Base-by-base conservation (phyloP, 2,888 invertebrate species). In the Drosophila anomelani region DNA sequence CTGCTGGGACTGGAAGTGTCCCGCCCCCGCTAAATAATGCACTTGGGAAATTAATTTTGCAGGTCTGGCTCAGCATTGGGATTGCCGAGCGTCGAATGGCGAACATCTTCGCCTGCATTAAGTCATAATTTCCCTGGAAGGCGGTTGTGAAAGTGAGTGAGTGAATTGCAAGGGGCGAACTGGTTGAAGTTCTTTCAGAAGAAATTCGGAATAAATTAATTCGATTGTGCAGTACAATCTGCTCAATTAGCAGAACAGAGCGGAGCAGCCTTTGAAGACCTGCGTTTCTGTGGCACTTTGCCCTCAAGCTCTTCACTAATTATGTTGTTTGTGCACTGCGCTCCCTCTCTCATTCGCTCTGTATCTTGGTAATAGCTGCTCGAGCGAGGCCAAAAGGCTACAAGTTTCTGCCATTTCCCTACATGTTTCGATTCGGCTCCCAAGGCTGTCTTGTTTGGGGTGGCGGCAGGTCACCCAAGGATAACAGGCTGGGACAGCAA, bases 381-480 rank as follows among this genome's bases (percentile, higher is more conserved):
- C 58, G 43, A 59, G 46, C 60, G 47, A 68, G 70, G 70, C 77
- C 72, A 63, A 80, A 70, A 67, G 77, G 72, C 80, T 81, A 85
- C 88, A 85, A 85, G 85, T 64, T 77, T 85, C 66, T 76, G 81
- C 83, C 88, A 88, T 85, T 85, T 87, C 74, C 85, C 76, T 71
- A 71, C 82, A 81, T 85, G 76, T 67, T 58, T 32, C 15, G 36
- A 43, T 44, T 34, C 63, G 66, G 47, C 67, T 75, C 81, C 84
- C 81, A 69, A 78, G 84, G 79, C 81, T 67, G 60, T 61, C 26
- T 26, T 39, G 17, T 54, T 9, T 7, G 55, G 32, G 32, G 46
- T 39, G 20, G 23, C 20, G 15, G 20, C 34, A 9, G 36, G 36
- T 36, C 36, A 36, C 51, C 51, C 36, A 53, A 36, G 51, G 36